Conservation (phyloP, 2,797 vertebrate species). For the Lepus oiostolus region DNA sequence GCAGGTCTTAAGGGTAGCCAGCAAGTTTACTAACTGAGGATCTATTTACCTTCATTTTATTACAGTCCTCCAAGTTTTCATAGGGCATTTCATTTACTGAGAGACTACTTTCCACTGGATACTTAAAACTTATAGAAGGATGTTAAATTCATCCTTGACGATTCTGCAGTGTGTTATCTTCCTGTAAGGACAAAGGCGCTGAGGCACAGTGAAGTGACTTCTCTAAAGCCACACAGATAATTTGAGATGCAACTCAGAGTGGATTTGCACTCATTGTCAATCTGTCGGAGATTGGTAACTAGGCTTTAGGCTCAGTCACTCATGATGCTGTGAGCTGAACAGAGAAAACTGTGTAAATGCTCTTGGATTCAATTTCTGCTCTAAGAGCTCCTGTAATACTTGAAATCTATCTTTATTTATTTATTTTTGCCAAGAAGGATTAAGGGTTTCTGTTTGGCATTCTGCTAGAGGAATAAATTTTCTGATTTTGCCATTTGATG, state of each 20-base stretch:
- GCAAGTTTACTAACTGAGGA: not conserved
- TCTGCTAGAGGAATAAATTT: constrained; percentile 35
- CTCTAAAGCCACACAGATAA: not conserved
- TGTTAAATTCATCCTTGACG: not conserved
- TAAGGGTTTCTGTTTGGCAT: not conserved
- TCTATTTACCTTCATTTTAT: not conserved
- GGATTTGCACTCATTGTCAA: not conserved
- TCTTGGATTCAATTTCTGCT: not conserved
- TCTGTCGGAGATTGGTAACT: not conserved
- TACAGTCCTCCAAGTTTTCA: not conserved
- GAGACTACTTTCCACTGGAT: not conserved
- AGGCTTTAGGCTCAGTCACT: not conserved
- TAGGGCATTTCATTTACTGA: not conserved
- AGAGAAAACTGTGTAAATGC: not conserved
- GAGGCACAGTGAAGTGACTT: not conserved
- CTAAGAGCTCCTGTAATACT: not conserved
- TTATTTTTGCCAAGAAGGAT: constrained; percentile 37
- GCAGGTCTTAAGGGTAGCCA: not conserved
- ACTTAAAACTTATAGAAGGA: not conserved
- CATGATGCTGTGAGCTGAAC: not conserved
- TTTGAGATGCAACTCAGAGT: not conserved
- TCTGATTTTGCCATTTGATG: constrained; percentile 30
- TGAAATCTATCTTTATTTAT: not conserved
- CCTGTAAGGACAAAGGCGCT: not conserved
- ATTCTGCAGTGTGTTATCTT: not conserved